phyloP scores from a whole-genome alignment of 2,888 invertebrate species.

The Agriopis aurantiaria region DNA sequence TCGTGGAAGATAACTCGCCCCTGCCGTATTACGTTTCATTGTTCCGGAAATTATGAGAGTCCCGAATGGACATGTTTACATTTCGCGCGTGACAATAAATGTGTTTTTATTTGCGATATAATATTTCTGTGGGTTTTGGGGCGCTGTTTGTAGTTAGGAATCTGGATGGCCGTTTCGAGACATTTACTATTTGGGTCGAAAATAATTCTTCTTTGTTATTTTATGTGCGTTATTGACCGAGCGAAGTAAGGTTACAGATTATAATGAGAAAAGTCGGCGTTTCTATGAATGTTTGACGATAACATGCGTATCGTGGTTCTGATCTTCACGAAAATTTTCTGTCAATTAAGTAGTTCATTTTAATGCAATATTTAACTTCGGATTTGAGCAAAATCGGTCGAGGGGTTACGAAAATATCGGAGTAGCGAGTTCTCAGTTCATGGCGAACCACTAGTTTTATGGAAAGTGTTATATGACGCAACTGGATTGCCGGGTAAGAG shows the following conservation, averaged over 20 bases:
- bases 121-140: conserved; percentile 35
- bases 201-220: not conserved
- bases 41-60: conserved; percentile 75
- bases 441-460: not conserved
- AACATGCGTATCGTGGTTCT: no score
- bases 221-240: no score
- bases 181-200: not conserved
- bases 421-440: no score
- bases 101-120: conserved; percentile 62
- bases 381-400: no score
- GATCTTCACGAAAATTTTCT: no score
- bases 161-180: conserved; percentile 16
- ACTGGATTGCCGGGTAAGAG: not conserved
- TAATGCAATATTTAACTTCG: no score
- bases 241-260: no score
- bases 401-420: no score
- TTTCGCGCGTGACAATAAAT: conserved; percentile 73
- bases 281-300: no score
- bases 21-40: conserved; percentile 72
- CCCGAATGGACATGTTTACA: conserved; percentile 74
- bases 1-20: conserved; percentile 72
- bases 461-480: no score
- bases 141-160: conserved; percentile 22
- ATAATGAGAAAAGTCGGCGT: no score
- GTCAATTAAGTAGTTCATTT: no score